Percentiles rank a stretch among this genome's conserved stretches.
Evolutionary conservation across 1,140 invertebrate species (phyloP).

Genomic region (Aphidius gifuensis): DNA sequence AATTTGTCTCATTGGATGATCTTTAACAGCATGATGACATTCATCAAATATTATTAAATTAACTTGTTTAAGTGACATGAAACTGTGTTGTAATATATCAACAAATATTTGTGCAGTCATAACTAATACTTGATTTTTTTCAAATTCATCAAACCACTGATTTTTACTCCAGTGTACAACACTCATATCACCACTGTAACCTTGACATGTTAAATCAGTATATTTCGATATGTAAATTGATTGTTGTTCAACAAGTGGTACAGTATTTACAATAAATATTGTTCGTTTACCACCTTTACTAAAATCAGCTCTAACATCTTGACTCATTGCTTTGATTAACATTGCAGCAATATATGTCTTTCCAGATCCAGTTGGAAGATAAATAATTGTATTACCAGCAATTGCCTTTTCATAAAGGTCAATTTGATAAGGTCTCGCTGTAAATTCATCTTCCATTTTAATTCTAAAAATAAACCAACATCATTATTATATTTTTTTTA

Average conservation of each 20-base stretch:
- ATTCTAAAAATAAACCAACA: too few relatives aligned
- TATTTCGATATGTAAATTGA: slow-evolving; percentile 62
- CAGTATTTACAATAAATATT: slow-evolving; percentile 76
- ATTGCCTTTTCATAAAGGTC: slow-evolving; percentile 73
- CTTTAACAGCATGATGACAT: slow-evolving; percentile 78
- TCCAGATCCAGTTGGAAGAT: slow-evolving; percentile 84
- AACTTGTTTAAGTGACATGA: slow-evolving; percentile 60
- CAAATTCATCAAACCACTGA: slow-evolving; percentile 67
- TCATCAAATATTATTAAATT: slow-evolving; percentile 90
- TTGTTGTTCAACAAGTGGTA: slow-evolving; percentile 80
- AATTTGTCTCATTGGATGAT: slow-evolving; percentile 73
- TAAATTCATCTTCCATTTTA: slow-evolving; percentile 33
- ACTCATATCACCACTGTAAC: slow-evolving; percentile 58
- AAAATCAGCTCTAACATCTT: slow-evolving; percentile 54
- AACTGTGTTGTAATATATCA: slow-evolving; percentile 66
- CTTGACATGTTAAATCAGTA: slow-evolving; percentile 56
- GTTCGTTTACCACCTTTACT: slow-evolving; percentile 66
- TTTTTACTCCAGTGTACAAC: slow-evolving; percentile 68
- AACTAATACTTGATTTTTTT: slow-evolving; percentile 70
- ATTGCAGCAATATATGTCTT: slow-evolving; percentile 91
- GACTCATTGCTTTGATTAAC: slow-evolving; percentile 63
- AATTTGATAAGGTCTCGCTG: slow-evolving; percentile 64
- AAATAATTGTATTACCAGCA: slow-evolving; percentile 80
- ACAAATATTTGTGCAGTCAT: slow-evolving; percentile 83
- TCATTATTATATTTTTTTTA: too few relatives aligned